Conservation (phyloP, 2,888 invertebrate genomes). For the Steinernema hermaphroditum region DNA sequence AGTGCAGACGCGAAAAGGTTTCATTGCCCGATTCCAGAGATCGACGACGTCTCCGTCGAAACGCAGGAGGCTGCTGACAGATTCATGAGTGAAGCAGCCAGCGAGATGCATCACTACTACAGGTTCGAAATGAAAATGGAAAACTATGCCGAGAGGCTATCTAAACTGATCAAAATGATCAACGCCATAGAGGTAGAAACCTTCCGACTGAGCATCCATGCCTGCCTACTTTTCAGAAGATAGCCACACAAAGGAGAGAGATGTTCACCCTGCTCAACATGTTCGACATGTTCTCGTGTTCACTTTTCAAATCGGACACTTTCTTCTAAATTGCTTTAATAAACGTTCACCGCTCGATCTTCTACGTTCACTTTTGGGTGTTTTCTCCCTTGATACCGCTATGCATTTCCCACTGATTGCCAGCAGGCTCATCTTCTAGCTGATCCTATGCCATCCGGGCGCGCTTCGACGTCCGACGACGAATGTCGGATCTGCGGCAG, state of each 20-base stretch:
- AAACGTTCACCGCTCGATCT: too few relatives aligned
- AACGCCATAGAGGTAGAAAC: too few relatives aligned
- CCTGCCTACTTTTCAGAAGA: not conserved
- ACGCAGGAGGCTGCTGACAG: not conserved
- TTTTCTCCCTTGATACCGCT: too few relatives aligned
- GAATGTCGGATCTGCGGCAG: not conserved
- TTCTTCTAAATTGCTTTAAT: not conserved
- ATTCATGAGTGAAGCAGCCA: not conserved
- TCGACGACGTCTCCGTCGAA: not conserved
- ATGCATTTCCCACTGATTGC: not conserved
- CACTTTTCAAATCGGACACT: not conserved
- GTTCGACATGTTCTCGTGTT: not conserved
- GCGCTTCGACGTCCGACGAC: not conserved
- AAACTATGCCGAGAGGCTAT: too few relatives aligned
- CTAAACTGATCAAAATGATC: too few relatives aligned
- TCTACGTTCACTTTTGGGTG: too few relatives aligned
- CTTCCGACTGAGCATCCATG: too few relatives aligned
- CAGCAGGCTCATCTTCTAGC: not conserved
- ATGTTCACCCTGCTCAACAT: not conserved
- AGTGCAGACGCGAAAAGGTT: not conserved
- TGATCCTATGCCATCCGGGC: not conserved
- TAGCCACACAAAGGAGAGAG: not conserved
- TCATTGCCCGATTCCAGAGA: not conserved
- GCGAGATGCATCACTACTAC: too few relatives aligned
- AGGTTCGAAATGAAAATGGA: too few relatives aligned